Percentiles rank a stretch among this genome's conserved stretches.
Conservation (phyloP, 30 jellyfish, hydroid and myxozoan genomes). For the Aurelia sp. region DNA sequence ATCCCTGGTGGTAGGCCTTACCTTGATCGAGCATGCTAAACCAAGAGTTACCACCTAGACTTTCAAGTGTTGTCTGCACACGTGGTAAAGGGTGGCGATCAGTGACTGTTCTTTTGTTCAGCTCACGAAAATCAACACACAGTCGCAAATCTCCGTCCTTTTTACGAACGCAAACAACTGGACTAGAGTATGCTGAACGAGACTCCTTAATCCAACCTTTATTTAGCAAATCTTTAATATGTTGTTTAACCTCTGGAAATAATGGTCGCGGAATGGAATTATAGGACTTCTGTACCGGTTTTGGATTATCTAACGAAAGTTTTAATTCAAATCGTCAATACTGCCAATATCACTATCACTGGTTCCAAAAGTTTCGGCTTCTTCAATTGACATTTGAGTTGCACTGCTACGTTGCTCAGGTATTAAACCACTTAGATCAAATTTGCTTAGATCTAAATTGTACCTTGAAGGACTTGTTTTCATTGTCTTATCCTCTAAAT, state of each 20-base stretch:
- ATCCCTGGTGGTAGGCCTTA: too few species aligned
- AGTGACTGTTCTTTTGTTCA: too few species aligned
- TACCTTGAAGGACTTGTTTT: too few species aligned
- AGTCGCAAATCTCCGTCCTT: too few species aligned
- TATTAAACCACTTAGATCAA: conserved; percentile 9
- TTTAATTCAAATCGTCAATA: conserved; percentile 11
- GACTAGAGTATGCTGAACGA: too few species aligned
- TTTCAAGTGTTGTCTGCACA: too few species aligned
- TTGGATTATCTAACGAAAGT: conserved; percentile 18
- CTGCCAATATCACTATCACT: conserved; percentile 36
- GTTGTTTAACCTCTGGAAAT: conserved; percentile 12
- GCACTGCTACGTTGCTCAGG: conserved; percentile 12
- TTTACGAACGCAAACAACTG: too few species aligned
- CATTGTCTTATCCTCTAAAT: too few species aligned
- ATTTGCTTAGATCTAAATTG: conserved; percentile 7
- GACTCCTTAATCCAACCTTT: conserved; percentile 33
- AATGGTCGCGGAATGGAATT: conserved; percentile 26
- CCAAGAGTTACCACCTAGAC: too few species aligned
- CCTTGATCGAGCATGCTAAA: too few species aligned
- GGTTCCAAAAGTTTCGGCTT: conserved; percentile 8
- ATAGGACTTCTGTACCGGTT: conserved; percentile 44
- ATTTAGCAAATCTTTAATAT: conserved; percentile 35
- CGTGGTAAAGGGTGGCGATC: too few species aligned
- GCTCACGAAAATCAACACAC: too few species aligned
- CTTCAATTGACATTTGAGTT: neutral